phyloP scores from a whole-genome alignment of 2,888 invertebrate species.

The Polydrusus cervinus region DNA sequence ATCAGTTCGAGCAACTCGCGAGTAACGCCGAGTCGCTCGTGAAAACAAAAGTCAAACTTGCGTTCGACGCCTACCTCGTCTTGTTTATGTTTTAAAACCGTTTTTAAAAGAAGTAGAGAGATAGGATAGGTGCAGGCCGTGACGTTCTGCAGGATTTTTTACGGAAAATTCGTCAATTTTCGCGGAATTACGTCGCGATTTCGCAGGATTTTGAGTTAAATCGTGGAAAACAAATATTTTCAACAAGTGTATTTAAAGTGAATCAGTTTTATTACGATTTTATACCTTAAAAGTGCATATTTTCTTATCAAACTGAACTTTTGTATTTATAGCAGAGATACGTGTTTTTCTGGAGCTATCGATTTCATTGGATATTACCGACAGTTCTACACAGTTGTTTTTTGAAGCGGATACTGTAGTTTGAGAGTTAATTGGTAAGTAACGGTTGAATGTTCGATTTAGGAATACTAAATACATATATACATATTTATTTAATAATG shows the following conservation, averaged over 20 bases:
- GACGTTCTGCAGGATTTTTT: conserved; percentile 15
- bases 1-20: conserved; percentile 47
- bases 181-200: conserved; percentile 19
- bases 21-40: conserved; percentile 45
- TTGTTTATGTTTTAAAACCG: conserved; percentile 39
- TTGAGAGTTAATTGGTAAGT: conserved; percentile 13
- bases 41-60: conserved; percentile 36
- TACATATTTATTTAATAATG: neutral
- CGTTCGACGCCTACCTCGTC: conserved; percentile 37
- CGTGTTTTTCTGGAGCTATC: neutral
- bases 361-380: conserved; percentile 31
- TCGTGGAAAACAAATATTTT: neutral
- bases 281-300: neutral
- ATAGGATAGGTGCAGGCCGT: conserved; percentile 11
- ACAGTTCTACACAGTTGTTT: conserved; percentile 6
- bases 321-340: too few species aligned
- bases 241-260: conserved; percentile 24
- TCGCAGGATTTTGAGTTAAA: neutral
- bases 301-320: too few species aligned
- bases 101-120: conserved; percentile 24
- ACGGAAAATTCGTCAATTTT: conserved; percentile 19
- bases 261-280: conserved; percentile 22
- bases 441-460: neutral
- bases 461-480: neutral
- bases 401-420: too few species aligned